Evolutionary conservation across 1,140 invertebrate genomes (phyloP).

Genomic region (Conopomorpha cramerella): DNA sequence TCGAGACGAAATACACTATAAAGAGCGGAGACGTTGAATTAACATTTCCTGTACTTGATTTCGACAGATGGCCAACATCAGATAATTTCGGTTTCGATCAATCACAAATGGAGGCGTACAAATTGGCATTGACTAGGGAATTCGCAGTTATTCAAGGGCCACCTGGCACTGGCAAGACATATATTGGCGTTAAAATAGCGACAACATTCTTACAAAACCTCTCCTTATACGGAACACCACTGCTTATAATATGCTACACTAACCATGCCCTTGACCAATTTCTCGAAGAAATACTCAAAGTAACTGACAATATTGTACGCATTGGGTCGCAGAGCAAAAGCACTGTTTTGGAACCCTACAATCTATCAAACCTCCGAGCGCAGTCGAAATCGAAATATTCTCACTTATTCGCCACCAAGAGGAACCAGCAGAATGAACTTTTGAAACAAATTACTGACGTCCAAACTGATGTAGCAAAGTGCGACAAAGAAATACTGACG

Average conservation of each 20-base stretch:
- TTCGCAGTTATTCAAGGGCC: slow-evolving; percentile 80
- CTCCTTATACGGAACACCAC: slow-evolving; percentile 61
- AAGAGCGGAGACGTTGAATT: slow-evolving; percentile 16
- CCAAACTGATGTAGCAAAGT: slow-evolving; percentile 36
- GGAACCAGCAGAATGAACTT: slow-evolving; percentile 30
- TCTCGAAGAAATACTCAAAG: slow-evolving; percentile 70
- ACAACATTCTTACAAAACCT: slow-evolving; percentile 64
- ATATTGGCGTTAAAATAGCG: slow-evolving; percentile 71
- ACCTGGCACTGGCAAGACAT: slow-evolving; percentile 83
- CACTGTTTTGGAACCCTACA: slow-evolving; percentile 58
- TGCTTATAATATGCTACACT: slow-evolving; percentile 82
- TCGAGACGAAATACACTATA: slow-evolving; percentile 28
- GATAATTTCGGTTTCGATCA: slow-evolving; percentile 56
- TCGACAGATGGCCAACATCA: slow-evolving; percentile 38
- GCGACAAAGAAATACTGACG: slow-evolving; percentile 27
- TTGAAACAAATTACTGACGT: no score
- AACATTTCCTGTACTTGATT: slow-evolving; percentile 26
- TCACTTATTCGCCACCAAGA: slow-evolving; percentile 27
- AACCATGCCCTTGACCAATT: slow-evolving; percentile 91
- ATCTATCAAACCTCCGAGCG: slow-evolving; percentile 32
- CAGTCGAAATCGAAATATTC: slow-evolving; percentile 34
- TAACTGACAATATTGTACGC: slow-evolving; percentile 66
- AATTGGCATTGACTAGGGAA: slow-evolving; percentile 65
- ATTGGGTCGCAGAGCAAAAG: slow-evolving; percentile 75
- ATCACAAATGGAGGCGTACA: slow-evolving; percentile 64